phyloP scores from a whole-genome alignment of 2,113 vertebrate species.

The Eupsittula cactorum region DNA sequence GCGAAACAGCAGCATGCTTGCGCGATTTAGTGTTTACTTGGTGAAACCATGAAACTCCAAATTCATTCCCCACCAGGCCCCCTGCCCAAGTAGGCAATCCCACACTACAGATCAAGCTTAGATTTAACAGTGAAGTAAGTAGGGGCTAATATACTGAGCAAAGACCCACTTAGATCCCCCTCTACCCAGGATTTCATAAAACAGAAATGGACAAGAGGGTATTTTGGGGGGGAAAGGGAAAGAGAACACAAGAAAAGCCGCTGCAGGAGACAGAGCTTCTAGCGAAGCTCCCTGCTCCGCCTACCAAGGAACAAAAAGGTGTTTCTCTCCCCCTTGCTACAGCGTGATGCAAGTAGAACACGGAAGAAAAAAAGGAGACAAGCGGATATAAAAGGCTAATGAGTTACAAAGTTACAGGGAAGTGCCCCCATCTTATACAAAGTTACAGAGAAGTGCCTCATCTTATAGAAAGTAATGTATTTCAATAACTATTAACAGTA shows the following conservation, averaged over 20 bases:
- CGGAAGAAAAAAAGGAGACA: accelerated
- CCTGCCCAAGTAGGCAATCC: background rate
- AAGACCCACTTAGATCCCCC: background rate
- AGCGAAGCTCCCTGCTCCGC: background rate
- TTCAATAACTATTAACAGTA: accelerated
- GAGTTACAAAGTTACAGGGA: accelerated
- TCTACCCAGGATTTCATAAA: no score
- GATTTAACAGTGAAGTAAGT: background rate
- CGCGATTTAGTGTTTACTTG: accelerated
- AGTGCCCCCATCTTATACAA: no score
- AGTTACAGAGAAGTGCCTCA: background rate
- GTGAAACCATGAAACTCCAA: accelerated
- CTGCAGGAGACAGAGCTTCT: background rate
- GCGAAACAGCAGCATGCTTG: background rate
- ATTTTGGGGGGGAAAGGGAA: no score
- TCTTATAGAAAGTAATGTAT: accelerated
- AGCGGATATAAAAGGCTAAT: accelerated
- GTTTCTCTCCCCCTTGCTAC: background rate
- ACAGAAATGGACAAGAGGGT: accelerated
- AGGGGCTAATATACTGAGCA: background rate
- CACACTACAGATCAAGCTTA: background rate
- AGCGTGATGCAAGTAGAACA: accelerated
- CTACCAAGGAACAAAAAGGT: background rate
- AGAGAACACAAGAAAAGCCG: background rate
- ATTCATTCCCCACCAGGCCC: accelerated